Conservation (phyloP, 2,888 invertebrate genomes). For the Eupithecia centaureata region DNA sequence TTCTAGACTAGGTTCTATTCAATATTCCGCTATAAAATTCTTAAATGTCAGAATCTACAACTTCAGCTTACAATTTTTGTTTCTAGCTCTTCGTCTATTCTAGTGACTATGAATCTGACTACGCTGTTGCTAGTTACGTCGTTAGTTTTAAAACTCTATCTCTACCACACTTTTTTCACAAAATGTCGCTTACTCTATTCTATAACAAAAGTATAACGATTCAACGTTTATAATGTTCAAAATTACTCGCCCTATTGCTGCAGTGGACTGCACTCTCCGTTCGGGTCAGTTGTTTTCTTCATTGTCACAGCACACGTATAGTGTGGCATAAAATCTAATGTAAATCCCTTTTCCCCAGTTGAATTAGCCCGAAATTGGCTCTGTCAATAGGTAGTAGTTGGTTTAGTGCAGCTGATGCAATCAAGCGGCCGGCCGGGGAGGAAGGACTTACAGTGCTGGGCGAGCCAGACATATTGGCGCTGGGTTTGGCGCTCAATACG, state of each 20-base stretch:
- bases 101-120: slow-evolving; percentile 65
- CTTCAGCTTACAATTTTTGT: slow-evolving; percentile 61
- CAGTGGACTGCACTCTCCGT: slow-evolving; percentile 70
- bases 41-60: slow-evolving; percentile 70
- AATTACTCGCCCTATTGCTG: slow-evolving; percentile 81
- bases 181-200: slow-evolving; percentile 71
- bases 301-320: slow-evolving; percentile 61
- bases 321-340: slow-evolving; percentile 46
- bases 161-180: slow-evolving; percentile 73
- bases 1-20: slow-evolving; percentile 63
- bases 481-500: slow-evolving; percentile 65
- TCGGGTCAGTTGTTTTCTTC: slow-evolving; percentile 70
- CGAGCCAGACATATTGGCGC: slow-evolving; percentile 56
- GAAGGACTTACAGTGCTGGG: slow-evolving; percentile 68
- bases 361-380: slow-evolving; percentile 51
- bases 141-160: slow-evolving; percentile 58
- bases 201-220: slow-evolving; percentile 67
- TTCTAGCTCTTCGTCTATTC: slow-evolving; percentile 72
- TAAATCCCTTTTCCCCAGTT: slow-evolving; percentile 65
- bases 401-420: slow-evolving; percentile 45
- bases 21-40: slow-evolving; percentile 68
- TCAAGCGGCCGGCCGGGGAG: slow-evolving; percentile 62
- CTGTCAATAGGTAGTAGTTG: slow-evolving; percentile 47
- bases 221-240: slow-evolving; percentile 74
- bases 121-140: slow-evolving; percentile 67